phyloP scores from a whole-genome alignment of 2,113 vertebrate species.

The Pseudopipra pipra region DNA sequence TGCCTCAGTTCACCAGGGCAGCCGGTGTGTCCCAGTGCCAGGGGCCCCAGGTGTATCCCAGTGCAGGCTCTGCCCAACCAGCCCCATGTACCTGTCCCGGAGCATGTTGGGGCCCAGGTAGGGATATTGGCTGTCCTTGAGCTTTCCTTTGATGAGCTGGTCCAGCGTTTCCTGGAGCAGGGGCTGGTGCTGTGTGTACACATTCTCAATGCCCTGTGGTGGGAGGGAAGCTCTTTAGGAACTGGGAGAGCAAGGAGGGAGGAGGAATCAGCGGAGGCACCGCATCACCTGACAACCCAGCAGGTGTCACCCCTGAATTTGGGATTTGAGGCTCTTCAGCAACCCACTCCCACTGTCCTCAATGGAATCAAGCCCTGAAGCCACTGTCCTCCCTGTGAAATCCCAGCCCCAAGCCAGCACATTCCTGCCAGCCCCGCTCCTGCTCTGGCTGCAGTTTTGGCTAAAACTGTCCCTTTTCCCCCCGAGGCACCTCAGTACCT shows the following conservation, averaged over 20 bases:
- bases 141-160: constrained; percentile 93
- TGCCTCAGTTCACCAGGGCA: neutral
- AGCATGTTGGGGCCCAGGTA: constrained; percentile 90
- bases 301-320: neutral
- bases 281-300: neutral
- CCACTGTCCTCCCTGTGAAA: neutral
- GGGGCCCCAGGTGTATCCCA: neutral
- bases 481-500: constrained; percentile 68
- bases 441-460: neutral
- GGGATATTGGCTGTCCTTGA: constrained; percentile 92
- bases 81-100: constrained; percentile 74
- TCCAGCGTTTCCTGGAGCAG: constrained; percentile 92
- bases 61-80: neutral
- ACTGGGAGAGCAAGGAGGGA: neutral
- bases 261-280: neutral
- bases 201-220: constrained; percentile 90
- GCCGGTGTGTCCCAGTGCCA: neutral
- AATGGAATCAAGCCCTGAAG: neutral
- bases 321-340: neutral
- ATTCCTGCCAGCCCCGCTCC: neutral
- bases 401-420: neutral
- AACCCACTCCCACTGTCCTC: neutral
- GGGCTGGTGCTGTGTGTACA: constrained; percentile 95
- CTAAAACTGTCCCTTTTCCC: neutral
- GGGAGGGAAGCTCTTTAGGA: neutral